These are phyloP conservation scores for Drosophila ochracea DNA, from an alignment of 2,888 invertebrate species.

Conservation along the genomic window DNA sequence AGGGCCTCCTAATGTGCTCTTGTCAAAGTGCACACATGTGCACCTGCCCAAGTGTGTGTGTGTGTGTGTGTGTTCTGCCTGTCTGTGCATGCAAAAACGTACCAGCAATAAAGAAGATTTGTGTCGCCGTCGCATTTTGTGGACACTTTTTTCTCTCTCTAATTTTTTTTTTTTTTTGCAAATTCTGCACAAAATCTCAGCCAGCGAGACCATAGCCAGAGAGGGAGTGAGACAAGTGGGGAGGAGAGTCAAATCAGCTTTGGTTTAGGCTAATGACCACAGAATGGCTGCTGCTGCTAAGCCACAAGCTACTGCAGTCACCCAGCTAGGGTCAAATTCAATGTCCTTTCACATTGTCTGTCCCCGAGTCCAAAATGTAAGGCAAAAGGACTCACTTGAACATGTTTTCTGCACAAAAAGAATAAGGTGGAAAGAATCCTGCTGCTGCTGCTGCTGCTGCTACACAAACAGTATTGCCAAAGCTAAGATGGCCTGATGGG, in stretches of 20 bases:
- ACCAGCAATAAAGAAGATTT: conserved; percentile 79
- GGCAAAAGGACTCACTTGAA: conserved; percentile 46
- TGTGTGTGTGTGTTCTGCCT: conserved; percentile 35
- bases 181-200: conserved; percentile 74
- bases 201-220: not conserved
- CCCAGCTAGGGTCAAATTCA: conserved; percentile 53
- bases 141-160: conserved; percentile 51
- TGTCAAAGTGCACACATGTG: conserved; percentile 69
- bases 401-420: conserved; percentile 29
- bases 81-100: conserved; percentile 73
- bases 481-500: conserved; percentile 22
- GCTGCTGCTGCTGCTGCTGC: conserved; percentile 7
- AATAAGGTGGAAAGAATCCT: not conserved
- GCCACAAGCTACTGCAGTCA: conserved; percentile 72
- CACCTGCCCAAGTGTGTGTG: conserved; percentile 14
- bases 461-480: conserved; percentile 22
- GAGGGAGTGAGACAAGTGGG: conserved; percentile 3
- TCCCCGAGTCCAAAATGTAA: conserved; percentile 39
- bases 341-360: conserved; percentile 64
- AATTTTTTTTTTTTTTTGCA: conserved; percentile 57
- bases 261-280: conserved; percentile 81
- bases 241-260: conserved; percentile 69
- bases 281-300: conserved; percentile 73
- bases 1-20: conserved; percentile 73
- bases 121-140: conserved; percentile 77